phyloP scores from a whole-genome alignment of 2,113 vertebrate species.

The Brachypodius melanocephalos region DNA sequence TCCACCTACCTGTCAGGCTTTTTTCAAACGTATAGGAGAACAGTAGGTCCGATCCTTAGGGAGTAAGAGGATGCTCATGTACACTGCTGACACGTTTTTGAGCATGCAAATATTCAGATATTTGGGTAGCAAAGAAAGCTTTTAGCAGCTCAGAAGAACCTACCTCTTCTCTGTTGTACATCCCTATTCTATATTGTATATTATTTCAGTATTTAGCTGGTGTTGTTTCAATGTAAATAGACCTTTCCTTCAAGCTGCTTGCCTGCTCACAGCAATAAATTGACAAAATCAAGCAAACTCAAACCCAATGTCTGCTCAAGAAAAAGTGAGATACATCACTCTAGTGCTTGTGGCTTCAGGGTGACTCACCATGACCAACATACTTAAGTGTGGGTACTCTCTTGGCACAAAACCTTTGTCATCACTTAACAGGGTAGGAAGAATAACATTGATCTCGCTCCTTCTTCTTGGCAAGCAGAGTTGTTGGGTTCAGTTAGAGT shows the following conservation, averaged over 20 bases:
- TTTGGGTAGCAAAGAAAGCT: background rate
- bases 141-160: background rate
- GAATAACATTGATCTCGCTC: background rate
- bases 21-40: background rate
- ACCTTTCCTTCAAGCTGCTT: background rate
- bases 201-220: background rate
- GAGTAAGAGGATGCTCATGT: background rate
- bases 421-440: background rate
- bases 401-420: background rate
- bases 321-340: background rate
- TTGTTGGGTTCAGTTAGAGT: background rate
- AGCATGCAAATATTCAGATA: background rate
- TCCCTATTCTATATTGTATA: background rate
- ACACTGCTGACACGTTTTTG: background rate
- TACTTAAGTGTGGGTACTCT: background rate
- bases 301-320: background rate
- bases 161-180: background rate
- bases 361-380: constrained; percentile 8
- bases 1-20: background rate
- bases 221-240: background rate
- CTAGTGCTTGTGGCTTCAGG: constrained; percentile 7
- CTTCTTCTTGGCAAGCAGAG: background rate
- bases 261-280: background rate
- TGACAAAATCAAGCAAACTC: background rate
- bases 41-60: rapidly evolving